Conservation (phyloP, 2,113 vertebrate species). For the Chlorodrepanis virens region DNA sequence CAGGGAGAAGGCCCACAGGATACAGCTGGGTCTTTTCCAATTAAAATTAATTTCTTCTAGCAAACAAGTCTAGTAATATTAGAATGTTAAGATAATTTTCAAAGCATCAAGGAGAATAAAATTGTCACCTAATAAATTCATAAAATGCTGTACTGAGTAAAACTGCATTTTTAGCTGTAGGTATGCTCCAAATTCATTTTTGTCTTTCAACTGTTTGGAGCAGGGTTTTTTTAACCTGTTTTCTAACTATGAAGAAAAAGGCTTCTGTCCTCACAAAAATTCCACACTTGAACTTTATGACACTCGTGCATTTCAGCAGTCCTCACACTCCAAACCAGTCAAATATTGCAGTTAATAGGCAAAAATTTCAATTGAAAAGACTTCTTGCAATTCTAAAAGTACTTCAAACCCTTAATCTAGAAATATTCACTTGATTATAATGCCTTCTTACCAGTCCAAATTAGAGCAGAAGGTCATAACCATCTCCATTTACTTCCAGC, state of each 20-base stretch:
- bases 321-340: neutral
- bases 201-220: neutral
- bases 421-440: neutral
- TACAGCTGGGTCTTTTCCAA: neutral
- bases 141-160: neutral
- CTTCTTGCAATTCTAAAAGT: neutral
- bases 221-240: rapidly evolving
- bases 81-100: neutral
- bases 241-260: neutral
- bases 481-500: neutral
- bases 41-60: neutral
- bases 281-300: neutral
- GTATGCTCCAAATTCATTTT: neutral
- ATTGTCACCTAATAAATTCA: neutral
- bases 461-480: neutral
- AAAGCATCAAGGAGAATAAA: neutral
- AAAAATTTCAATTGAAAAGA: neutral
- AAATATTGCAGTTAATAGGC: neutral
- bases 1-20: neutral
- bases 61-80: neutral
- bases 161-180: neutral
- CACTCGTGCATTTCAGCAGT: neutral
- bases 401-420: neutral
- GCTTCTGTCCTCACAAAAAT: neutral
- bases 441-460: neutral